These are phyloP conservation scores for Balaeniceps rex DNA, from an alignment of 2,113 vertebrate genomes.

Conservation along the genomic window DNA sequence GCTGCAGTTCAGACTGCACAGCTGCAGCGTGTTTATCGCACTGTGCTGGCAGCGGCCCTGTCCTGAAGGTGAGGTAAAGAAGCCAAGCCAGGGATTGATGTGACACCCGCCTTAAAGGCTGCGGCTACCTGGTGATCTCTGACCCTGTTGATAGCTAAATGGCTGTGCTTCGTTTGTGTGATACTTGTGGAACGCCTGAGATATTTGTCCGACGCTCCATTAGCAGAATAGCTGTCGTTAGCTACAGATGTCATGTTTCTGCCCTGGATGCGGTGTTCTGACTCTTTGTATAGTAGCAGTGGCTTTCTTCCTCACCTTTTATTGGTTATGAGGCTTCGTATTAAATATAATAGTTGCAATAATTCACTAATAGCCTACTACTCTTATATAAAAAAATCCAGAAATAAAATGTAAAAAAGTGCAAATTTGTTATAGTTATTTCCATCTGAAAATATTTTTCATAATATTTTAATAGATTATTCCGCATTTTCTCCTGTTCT, in stretches of 20 bases:
- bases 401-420: background rate
- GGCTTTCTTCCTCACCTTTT: background rate
- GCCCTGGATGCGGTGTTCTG: background rate
- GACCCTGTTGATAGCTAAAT: background rate
- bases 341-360: background rate
- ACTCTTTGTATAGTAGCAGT: background rate
- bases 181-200: background rate
- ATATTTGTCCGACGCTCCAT: accelerated
- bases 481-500: background rate
- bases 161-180: background rate
- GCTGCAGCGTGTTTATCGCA: background rate
- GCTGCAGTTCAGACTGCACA: accelerated
- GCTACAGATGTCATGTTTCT: too few species aligned
- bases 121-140: background rate
- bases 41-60: too few species aligned
- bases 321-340: background rate
- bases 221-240: background rate
- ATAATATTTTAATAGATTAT: background rate
- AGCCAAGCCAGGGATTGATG: background rate
- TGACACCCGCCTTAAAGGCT: background rate
- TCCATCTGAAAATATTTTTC: background rate
- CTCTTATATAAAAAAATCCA: background rate
- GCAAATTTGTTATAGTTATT: background rate
- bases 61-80: background rate
- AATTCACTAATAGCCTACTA: background rate